Base-by-base conservation (phyloP, 2,113 vertebrate species). In the Onychostoma macrolepis region DNA sequence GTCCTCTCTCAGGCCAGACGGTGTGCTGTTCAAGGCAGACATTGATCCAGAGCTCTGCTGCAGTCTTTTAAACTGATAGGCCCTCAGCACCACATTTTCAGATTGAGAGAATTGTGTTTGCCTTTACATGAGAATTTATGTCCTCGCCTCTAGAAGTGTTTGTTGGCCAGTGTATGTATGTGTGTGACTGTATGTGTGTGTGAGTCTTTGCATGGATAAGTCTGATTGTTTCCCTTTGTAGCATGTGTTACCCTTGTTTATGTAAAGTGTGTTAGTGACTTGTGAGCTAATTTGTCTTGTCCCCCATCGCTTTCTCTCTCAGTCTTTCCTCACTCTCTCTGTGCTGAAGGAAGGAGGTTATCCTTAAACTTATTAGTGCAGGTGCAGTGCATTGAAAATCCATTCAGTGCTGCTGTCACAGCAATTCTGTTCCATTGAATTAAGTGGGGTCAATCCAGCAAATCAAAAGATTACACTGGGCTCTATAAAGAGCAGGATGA, bases 361-460 rank as follows among this genome's bases (percentile, higher is more conserved):
- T 91, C 90, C 89, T 90, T 93, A 92, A 94, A 94, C 91, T 87
- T 93, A 92, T 93, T 92, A 92, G 80, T 90, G 90, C 90, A 92
- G 91, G 92, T 93, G 91, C 88, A 89, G 89, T 88, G 89, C 92
- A 93, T 94, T 93, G 94, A 92, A 93, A 93, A 93, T 93, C 93
- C 90, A 93, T 94, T 91, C 91, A 82, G 90, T 91, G 91, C 84
- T 94, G 93, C 93, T 93, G 92, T 93, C 91, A 93, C 93, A 93
- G 93, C 92, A 67, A 89, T 94, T 94, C 90, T 92, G 85, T 89
- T 93, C 91, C 91, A 94, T 93, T 92, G 92, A 94, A 94, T 94
- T 94, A 94, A 92, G 90, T 92, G 91, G 90, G 93, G 93, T 94
- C 93, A 94, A 91, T 92, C 90, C 93, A 87, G 88, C 92, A 94